phyloP scores from a whole-genome alignment of 2,113 vertebrate species.

The Corythaeola cristata region DNA sequence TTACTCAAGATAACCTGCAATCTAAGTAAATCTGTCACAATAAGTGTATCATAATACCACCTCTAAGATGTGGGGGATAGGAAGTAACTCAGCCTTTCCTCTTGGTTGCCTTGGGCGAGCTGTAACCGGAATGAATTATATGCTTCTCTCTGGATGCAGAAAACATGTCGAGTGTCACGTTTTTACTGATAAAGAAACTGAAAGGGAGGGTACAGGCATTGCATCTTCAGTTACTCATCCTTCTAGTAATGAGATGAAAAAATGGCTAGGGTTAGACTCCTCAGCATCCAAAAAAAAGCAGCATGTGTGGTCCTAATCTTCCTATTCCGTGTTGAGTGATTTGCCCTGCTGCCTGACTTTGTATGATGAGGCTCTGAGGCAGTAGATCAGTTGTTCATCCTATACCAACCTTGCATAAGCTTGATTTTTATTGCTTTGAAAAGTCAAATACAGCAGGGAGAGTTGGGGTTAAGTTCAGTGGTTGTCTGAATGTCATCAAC shows the following conservation, averaged over 20 bases:
- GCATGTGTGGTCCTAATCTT: neutral
- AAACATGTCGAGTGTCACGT: neutral
- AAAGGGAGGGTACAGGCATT: neutral
- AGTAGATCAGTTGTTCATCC: neutral
- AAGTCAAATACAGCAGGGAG: neutral
- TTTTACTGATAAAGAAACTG: neutral
- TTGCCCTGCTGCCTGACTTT: neutral
- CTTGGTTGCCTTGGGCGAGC: neutral
- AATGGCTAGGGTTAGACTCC: neutral
- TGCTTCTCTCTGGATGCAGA: neutral
- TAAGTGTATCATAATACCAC: fast-evolving
- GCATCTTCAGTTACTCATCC: neutral
- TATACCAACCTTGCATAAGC: neutral
- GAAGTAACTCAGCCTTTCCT: neutral
- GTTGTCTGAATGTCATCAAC: no score
- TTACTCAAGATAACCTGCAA: neutral
- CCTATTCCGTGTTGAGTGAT: neutral
- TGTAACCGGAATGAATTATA: neutral
- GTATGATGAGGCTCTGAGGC: neutral
- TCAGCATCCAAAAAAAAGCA: neutral
- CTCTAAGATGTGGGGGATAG: fast-evolving
- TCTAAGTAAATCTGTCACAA: fast-evolving
- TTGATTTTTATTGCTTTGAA: neutral
- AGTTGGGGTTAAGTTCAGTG: neutral
- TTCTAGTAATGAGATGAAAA: neutral